Conservation (phyloP, 1,140 invertebrate genomes). For the Maconellicoccus hirsutus region DNA sequence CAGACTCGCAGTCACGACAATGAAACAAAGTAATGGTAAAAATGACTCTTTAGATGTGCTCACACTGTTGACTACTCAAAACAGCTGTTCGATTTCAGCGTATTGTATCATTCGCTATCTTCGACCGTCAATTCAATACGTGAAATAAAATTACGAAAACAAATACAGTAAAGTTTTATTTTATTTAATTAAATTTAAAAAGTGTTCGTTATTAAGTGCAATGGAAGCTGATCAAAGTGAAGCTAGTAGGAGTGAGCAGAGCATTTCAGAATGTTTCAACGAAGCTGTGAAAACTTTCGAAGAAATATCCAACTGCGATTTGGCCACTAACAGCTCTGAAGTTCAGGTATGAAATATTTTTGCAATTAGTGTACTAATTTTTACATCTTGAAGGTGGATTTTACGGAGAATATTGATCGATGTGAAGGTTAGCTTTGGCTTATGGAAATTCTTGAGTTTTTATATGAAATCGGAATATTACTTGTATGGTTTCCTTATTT, state of each 20-base stretch:
- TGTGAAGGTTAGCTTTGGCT: no score
- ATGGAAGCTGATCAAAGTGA: constrained; percentile 6
- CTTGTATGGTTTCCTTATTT: no score
- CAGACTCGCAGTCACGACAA: no score
- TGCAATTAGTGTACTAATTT: neutral
- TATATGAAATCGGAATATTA: no score
- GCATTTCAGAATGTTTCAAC: constrained; percentile 11
- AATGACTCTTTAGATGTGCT: no score
- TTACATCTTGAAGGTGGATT: neutral
- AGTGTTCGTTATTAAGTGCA: neutral
- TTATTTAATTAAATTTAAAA: neutral
- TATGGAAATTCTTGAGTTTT: no score
- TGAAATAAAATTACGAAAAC: neutral
- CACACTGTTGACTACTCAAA: no score
- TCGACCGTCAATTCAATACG: neutral
- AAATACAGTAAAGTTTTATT: neutral
- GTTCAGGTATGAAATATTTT: constrained; percentile 7
- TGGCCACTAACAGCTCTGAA: constrained; percentile 10
- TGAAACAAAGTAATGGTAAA: no score
- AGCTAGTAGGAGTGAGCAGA: neutral
- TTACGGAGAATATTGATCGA: no score
- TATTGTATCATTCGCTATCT: no score
- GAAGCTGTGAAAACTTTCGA: constrained; percentile 14
- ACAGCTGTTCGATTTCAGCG: no score
- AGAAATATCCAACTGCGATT: neutral